Evolutionary conservation across 2,797 vertebrate genomes (phyloP).

Genomic region (Acrossocheilus fasciatus): DNA sequence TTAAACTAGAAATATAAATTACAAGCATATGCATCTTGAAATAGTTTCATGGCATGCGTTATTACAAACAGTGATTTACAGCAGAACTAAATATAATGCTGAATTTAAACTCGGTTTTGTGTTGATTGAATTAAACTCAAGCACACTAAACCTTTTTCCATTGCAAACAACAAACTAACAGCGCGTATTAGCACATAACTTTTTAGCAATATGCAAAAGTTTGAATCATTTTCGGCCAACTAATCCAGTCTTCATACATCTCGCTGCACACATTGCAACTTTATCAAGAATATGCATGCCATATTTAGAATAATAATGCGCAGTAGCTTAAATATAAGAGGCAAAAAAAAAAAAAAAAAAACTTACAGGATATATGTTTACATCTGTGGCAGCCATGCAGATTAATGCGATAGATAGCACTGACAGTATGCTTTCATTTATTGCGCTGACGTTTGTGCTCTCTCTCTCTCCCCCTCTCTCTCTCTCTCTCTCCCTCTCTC

Average conservation of each 20-base stretch:
- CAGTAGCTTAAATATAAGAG: neutral
- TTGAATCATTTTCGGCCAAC: neutral
- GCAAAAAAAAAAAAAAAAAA: neutral
- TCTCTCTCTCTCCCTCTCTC: slow-evolving; percentile 20
- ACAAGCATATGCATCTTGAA: neutral
- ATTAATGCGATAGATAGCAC: slow-evolving; percentile 49
- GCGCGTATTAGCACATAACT: neutral
- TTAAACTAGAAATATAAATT: slow-evolving; percentile 7
- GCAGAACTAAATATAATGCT: neutral
- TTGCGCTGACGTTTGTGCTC: neutral
- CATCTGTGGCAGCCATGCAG: slow-evolving; percentile 78
- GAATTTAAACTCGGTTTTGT: no score
- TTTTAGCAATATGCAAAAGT: neutral
- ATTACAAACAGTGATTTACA: neutral
- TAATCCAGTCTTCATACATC: neutral
- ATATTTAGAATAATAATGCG: neutral
- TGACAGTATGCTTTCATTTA: neutral
- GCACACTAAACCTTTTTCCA: neutral
- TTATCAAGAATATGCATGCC: neutral
- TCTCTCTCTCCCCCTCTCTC: slow-evolving; percentile 20
- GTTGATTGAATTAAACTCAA: neutral
- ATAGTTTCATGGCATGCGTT: neutral
- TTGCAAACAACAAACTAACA: neutral
- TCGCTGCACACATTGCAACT: neutral
- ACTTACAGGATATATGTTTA: slow-evolving; percentile 77